A percentile compares a stretch with the other conserved stretches of the same genome.
phyloP scores from a whole-genome alignment of 2,888 invertebrate species.

The Aricia artaxerxes region DNA sequence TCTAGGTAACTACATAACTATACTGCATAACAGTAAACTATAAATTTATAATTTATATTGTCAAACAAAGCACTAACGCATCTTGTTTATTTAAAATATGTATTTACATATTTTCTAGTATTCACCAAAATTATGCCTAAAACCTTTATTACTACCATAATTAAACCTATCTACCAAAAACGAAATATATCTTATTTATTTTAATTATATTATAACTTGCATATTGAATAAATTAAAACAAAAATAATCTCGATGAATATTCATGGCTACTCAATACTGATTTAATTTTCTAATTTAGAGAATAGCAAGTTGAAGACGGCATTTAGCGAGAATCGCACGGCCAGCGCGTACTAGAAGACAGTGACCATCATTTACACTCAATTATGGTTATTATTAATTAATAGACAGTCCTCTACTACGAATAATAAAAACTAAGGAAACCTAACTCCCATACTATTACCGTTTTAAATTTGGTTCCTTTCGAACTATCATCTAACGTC shows the following conservation, averaged over 20 bases:
- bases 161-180: background rate
- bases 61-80: too few species aligned
- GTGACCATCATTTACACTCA: constrained; percentile 47
- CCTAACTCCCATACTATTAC: too few species aligned
- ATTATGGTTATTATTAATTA: background rate
- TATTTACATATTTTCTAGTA: too few species aligned
- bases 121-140: too few species aligned
- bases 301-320: constrained; percentile 66
- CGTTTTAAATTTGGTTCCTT: too few species aligned
- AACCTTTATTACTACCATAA: background rate
- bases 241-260: constrained; percentile 76
- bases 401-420: background rate
- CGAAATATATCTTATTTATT: background rate
- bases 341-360: constrained; percentile 45
- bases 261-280: constrained; percentile 73
- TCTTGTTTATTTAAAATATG: too few species aligned
- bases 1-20: too few species aligned
- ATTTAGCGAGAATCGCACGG: constrained; percentile 62
- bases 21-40: too few species aligned
- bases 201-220: constrained; percentile 4
- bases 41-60: too few species aligned
- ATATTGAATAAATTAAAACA: constrained; percentile 25
- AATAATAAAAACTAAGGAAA: too few species aligned
- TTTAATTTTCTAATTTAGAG: constrained; percentile 72
- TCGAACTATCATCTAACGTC: too few species aligned